Conservation (phyloP, 2,888 invertebrate species). For the Selenia dentaria region DNA sequence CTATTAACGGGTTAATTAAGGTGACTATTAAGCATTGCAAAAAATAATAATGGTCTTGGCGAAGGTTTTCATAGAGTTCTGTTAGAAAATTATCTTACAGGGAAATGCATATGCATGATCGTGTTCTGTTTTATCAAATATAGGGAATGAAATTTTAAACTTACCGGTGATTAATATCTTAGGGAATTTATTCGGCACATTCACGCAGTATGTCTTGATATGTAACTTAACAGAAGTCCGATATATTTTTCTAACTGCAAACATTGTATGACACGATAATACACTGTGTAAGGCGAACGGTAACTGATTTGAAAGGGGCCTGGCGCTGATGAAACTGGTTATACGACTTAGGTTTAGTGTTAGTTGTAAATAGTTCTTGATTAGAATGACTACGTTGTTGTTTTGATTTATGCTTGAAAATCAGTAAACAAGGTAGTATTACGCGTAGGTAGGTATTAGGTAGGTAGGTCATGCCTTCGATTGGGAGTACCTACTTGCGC, state of each 20-base stretch:
- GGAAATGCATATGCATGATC: too few species aligned
- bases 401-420: too few species aligned
- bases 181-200: conserved; percentile 58
- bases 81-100: too few species aligned
- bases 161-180: conserved; percentile 85
- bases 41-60: too few species aligned
- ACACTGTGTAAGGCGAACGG: conserved; percentile 53
- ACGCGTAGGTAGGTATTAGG: too few species aligned
- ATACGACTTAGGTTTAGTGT: conserved; percentile 41
- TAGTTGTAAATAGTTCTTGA: conserved; percentile 12
- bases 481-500: too few species aligned
- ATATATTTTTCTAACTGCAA: conserved; percentile 56
- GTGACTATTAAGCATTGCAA: too few species aligned
- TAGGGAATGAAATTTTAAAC: conserved; percentile 39
- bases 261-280: conserved; percentile 52
- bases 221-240: conserved; percentile 49
- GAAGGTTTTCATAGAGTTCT: too few species aligned
- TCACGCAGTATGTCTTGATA: conserved; percentile 57
- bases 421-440: too few species aligned
- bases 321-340: conserved; percentile 44
- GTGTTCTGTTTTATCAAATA: too few species aligned
- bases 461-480: too few species aligned
- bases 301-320: conserved; percentile 45
- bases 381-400: conserved; percentile 5
- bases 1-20: too few species aligned